phyloP scores from a whole-genome alignment of 1,140 invertebrate species.

The Episyrphus balteatus region DNA sequence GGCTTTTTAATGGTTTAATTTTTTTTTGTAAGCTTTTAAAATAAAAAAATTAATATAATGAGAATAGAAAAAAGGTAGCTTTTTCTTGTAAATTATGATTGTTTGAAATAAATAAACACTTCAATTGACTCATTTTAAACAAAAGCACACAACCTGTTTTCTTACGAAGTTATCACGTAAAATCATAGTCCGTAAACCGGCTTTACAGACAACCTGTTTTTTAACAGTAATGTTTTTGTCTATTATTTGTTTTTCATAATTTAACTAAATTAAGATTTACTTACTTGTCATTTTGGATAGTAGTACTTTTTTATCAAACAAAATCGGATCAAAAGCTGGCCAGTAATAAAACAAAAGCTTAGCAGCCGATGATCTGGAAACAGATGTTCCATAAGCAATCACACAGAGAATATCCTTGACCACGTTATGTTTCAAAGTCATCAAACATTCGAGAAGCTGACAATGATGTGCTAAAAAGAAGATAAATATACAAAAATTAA shows the following conservation, averaged over 20 bases:
- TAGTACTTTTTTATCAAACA: conserved; percentile 80
- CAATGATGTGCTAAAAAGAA: conserved; percentile 71
- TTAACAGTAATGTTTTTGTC: neutral
- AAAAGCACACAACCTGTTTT: too few species aligned
- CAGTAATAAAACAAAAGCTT: conserved; percentile 98
- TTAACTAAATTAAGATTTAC: conserved; percentile 9
- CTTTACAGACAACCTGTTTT: too few species aligned
- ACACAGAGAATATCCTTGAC: conserved; percentile 91
- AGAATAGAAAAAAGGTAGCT: too few species aligned
- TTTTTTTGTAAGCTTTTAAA: too few species aligned
- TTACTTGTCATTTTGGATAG: conserved; percentile 83
- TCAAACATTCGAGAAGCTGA: conserved; percentile 86
- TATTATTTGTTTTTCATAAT: neutral
- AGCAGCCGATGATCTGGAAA: conserved; percentile 81
- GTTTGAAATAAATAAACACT: too few species aligned
- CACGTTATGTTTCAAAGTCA: conserved; percentile 80
- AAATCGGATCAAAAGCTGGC: conserved; percentile 93
- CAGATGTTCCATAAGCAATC: conserved; percentile 91
- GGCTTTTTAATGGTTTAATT: too few species aligned
- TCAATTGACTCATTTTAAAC: too few species aligned
- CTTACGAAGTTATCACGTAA: too few species aligned
- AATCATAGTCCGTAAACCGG: too few species aligned
- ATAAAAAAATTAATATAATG: too few species aligned
- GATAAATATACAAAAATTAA: conserved; percentile 3
- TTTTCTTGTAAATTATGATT: too few species aligned